Conservation (phyloP, 2,797 vertebrate genomes). For the Uromys caudimaculatus region DNA sequence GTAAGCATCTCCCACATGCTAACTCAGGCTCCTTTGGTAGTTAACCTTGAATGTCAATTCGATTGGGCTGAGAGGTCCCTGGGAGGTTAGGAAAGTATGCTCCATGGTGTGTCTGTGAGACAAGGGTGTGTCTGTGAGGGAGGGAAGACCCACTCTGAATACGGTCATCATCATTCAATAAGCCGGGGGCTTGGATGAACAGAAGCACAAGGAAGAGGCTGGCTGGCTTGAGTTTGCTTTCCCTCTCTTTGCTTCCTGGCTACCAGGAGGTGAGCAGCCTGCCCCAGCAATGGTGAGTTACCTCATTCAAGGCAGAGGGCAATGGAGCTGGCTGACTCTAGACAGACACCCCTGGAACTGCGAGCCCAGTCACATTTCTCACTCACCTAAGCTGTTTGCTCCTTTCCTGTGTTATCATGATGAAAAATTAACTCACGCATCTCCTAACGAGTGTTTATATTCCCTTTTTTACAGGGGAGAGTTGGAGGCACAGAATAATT, state of each 20-base stretch:
- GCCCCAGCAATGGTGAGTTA: neutral
- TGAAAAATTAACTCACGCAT: neutral
- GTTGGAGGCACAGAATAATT: neutral
- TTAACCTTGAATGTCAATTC: neutral
- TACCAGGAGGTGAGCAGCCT: neutral
- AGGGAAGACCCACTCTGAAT: neutral
- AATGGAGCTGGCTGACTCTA: neutral
- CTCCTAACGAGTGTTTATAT: neutral
- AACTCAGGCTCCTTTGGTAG: neutral
- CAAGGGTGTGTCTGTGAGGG: neutral
- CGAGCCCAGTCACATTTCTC: neutral
- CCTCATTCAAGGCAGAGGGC: neutral
- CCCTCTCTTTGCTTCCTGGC: neutral
- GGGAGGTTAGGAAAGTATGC: neutral
- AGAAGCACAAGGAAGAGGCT: neutral
- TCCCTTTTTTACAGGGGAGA: neutral
- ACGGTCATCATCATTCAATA: neutral
- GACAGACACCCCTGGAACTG: neutral
- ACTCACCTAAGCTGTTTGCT: neutral
- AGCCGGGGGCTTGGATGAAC: neutral
- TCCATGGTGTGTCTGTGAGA: neutral
- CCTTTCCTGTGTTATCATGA: no score
- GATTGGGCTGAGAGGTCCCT: neutral
- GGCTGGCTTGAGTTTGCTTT: neutral
- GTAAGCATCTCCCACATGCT: neutral